Percentiles rank a stretch among this genome's conserved stretches.
Evolutionary conservation across 2,113 vertebrate species (phyloP).

Genomic region (Dermatemys mawii): DNA sequence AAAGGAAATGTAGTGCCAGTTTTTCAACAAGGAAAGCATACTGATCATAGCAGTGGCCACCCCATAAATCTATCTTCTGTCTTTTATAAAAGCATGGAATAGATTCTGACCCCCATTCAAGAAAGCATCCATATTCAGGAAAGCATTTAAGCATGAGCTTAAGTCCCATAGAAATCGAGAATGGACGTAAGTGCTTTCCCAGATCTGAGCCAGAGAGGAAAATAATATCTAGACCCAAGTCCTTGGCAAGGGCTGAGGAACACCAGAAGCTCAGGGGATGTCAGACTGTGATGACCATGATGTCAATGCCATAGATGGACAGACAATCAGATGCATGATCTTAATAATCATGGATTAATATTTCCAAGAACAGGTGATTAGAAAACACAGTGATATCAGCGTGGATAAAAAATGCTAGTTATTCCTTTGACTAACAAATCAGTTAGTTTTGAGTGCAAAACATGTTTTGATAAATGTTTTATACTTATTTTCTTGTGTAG

Average conservation of each 20-base stretch:
- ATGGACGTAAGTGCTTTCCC: not conserved
- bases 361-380: slow-evolving; percentile 22
- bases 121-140: not conserved
- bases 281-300: not conserved
- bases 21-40: not conserved
- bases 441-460: not conserved
- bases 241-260: slow-evolving; percentile 24
- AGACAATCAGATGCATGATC: slow-evolving; percentile 54
- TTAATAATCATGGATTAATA: slow-evolving; percentile 51
- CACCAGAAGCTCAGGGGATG: slow-evolving; percentile 19
- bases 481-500: not conserved
- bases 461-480: not conserved
- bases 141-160: not conserved
- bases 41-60: not conserved
- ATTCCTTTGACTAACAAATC: not conserved
- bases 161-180: not conserved
- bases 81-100: rapidly evolving
- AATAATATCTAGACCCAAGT: slow-evolving; percentile 13
- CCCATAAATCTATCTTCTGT: rapidly evolving
- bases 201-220: not conserved
- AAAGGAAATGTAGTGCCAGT: not conserved
- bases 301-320: not conserved
- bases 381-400: not conserved
- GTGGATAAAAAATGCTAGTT: not conserved
- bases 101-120: rapidly evolving